A percentile compares a stretch with the other conserved stretches of the same genome.
Evolutionary conservation across 1,140 invertebrate species (phyloP).

Genomic region (Drosophila teissieri): DNA sequence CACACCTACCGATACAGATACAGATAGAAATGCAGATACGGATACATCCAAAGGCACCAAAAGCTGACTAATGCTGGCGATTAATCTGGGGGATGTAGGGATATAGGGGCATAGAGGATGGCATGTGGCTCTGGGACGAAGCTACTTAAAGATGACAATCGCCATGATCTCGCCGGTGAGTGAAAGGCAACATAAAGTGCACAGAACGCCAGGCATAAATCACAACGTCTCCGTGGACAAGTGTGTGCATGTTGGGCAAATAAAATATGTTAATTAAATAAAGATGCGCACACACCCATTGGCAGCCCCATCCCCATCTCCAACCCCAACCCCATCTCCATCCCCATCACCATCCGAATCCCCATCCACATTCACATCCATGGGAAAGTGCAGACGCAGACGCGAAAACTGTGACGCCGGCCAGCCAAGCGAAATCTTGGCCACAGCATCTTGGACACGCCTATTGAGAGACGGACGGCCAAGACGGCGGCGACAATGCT

Average conservation of each 20-base stretch:
- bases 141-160: slow-evolving; percentile 55
- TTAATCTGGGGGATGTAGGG: slow-evolving; percentile 43
- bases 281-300: slow-evolving; percentile 64
- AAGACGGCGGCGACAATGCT: slow-evolving; percentile 65
- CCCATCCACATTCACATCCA: slow-evolving; percentile 5
- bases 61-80: slow-evolving; percentile 72
- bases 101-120: slow-evolving; percentile 4
- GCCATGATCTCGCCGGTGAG: slow-evolving; percentile 19
- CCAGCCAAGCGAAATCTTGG: slow-evolving; percentile 76
- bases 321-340: slow-evolving; percentile 41
- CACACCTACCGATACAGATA: neutral
- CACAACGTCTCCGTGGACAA: slow-evolving; percentile 21
- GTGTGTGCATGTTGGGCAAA: slow-evolving; percentile 33
- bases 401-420: slow-evolving; percentile 75
- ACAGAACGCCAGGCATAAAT: slow-evolving; percentile 67
- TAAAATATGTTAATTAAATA: slow-evolving; percentile 80
- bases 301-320: slow-evolving; percentile 7
- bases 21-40: no score
- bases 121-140: slow-evolving; percentile 20
- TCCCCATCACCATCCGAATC: slow-evolving; percentile 36
- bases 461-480: slow-evolving; percentile 68
- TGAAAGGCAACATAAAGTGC: slow-evolving; percentile 51
- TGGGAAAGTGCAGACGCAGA: slow-evolving; percentile 52
- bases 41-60: slow-evolving; percentile 1
- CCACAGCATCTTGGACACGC: slow-evolving; percentile 63